These are phyloP conservation scores for Furnarius figulus DNA, from an alignment of 2,113 vertebrate species.

Conservation along the genomic window DNA sequence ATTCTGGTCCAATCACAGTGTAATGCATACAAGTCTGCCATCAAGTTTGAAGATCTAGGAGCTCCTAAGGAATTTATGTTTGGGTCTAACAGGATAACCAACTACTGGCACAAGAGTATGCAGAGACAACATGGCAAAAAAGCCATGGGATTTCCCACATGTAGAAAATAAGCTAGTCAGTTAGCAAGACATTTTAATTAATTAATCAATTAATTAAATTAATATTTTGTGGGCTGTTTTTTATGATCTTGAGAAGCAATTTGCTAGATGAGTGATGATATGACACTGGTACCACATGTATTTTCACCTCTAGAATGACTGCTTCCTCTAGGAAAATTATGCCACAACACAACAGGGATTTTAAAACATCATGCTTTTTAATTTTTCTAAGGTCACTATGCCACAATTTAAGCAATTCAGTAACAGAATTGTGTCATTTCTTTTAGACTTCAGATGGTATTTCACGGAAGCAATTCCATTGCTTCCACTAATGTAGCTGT, in stretches of 20 bases:
- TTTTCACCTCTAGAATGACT: neutral
- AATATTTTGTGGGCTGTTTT: neutral
- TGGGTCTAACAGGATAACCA: neutral
- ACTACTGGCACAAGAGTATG: neutral
- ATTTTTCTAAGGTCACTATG: neutral
- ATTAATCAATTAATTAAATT: neutral
- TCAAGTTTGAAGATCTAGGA: neutral
- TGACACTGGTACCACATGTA: neutral
- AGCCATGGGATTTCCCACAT: neutral
- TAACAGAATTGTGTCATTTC: neutral
- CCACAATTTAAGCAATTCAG: neutral
- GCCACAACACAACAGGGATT: neutral
- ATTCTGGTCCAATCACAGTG: neutral
- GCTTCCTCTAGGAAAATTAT: neutral
- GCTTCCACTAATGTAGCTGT: neutral
- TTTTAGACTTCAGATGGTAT: neutral
- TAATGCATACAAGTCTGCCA: neutral
- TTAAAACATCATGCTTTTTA: neutral
- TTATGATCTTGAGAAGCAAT: neutral
- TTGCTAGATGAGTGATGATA: neutral
- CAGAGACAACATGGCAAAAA: neutral
- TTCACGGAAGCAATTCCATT: neutral
- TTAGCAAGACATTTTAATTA: neutral
- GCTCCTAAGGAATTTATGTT: neutral
- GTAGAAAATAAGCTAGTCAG: neutral